phyloP scores from a whole-genome alignment of 2,888 invertebrate species.

The Amblyjoppa proteus region DNA sequence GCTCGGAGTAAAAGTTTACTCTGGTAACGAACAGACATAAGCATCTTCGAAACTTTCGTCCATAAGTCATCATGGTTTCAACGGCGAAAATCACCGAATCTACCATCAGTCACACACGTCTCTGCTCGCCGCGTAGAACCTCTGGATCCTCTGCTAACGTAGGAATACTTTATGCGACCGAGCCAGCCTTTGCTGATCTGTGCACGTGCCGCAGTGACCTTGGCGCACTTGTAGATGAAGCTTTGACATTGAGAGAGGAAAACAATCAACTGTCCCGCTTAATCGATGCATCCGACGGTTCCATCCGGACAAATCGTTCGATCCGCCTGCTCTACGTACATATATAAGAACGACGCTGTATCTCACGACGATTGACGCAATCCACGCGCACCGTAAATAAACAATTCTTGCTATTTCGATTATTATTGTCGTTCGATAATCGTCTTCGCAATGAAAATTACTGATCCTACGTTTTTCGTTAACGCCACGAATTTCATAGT shows the following conservation, averaged over 20 bases:
- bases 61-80: no score
- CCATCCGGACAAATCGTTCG: conserved; percentile 44
- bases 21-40: no score
- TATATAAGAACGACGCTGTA: conserved; percentile 38
- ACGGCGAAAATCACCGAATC: no score
- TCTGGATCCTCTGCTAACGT: conserved; percentile 76
- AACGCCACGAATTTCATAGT: conserved; percentile 23
- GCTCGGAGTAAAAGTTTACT: no score
- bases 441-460: conserved; percentile 19
- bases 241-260: conserved; percentile 11
- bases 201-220: conserved; percentile 11
- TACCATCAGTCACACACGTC: no score
- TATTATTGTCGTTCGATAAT: background rate
- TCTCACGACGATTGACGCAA: conserved; percentile 32
- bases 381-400: conserved; percentile 32
- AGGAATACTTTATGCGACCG: conserved; percentile 48
- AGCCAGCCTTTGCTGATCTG: conserved; percentile 29
- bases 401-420: conserved; percentile 46
- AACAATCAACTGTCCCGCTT: conserved; percentile 41
- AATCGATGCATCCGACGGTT: conserved; percentile 49
- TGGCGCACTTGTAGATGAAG: conserved; percentile 21
- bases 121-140: no score
- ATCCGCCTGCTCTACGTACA: conserved; percentile 50
- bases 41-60: no score
- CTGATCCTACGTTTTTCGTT: conserved; percentile 10